phyloP scores from a whole-genome alignment of 2,888 invertebrate genomes.

The Hyalella azteca region DNA sequence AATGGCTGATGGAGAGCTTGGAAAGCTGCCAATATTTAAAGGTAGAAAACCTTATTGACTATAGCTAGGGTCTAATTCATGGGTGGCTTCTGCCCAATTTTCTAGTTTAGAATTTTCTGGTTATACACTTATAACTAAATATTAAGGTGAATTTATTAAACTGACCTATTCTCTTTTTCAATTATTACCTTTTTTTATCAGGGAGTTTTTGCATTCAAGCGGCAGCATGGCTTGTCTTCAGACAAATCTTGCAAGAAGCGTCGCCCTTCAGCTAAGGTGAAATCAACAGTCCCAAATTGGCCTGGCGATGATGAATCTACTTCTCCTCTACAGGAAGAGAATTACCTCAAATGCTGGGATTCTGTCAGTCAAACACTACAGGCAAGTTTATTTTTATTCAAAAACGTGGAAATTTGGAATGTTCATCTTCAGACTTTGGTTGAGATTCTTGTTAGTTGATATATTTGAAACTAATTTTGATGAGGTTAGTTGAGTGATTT shows the following conservation, averaged over 20 bases:
- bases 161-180: not conserved
- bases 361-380: not conserved
- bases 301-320: slow-evolving; percentile 18
- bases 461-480: not conserved
- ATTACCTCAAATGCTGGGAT: slow-evolving; percentile 37
- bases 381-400: not conserved
- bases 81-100: not conserved
- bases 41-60: not conserved
- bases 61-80: not conserved
- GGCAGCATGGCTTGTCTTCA: not conserved
- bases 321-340: slow-evolving; percentile 35
- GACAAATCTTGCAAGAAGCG: not conserved
- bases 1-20: not conserved
- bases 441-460: not conserved
- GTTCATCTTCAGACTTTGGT: not conserved
- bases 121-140: not conserved
- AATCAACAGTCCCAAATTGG: not conserved
- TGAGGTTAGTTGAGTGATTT: not conserved
- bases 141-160: not conserved
- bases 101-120: not conserved
- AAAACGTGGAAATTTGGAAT: too few relatives aligned
- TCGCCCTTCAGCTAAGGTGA: slow-evolving; percentile 32
- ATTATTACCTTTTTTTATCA: slow-evolving; percentile 27
- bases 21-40: not conserved
- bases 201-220: slow-evolving; percentile 55